These are phyloP conservation scores for Uria aalge DNA, from an alignment of 2,113 vertebrate species.

Conservation along the genomic window DNA sequence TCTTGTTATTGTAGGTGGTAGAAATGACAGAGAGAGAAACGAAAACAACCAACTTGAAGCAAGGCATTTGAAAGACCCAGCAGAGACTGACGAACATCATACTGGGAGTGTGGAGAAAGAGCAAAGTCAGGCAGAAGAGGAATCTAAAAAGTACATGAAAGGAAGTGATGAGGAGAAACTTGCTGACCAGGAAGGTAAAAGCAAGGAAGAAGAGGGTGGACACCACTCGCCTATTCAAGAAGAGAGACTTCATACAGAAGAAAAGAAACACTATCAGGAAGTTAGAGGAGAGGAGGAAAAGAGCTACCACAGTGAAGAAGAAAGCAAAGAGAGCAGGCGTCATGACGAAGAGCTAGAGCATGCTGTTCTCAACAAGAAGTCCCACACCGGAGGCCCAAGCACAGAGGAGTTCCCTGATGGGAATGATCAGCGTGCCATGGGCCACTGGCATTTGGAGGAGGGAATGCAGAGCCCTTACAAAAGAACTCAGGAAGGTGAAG, in stretches of 20 bases:
- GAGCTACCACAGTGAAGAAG: constrained; percentile 16
- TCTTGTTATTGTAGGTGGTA: constrained; percentile 72
- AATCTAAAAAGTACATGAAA: constrained; percentile 61
- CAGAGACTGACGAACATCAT: constrained; percentile 45
- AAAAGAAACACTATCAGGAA: constrained; percentile 16
- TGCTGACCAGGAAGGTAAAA: constrained; percentile 18
- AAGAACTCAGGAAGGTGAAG: constrained; percentile 19
- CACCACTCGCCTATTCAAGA: neutral
- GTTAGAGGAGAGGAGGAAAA: constrained; percentile 8
- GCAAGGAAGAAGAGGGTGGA: constrained; percentile 30
- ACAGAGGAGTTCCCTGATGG: neutral
- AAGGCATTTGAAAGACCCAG: constrained; percentile 57
- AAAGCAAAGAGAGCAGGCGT: constrained; percentile 19
- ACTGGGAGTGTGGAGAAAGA: constrained; percentile 49
- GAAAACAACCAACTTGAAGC: constrained; percentile 59
- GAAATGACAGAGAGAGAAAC: constrained; percentile 65
- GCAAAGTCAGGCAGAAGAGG: constrained; percentile 41
- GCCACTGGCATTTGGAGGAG: constrained; percentile 4
- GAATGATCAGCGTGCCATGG: neutral
- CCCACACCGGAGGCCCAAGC: neutral
- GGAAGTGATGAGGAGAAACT: constrained; percentile 62
- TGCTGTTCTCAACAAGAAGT: constrained; percentile 31
- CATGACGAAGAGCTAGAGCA: neutral
- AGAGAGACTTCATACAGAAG: neutral
- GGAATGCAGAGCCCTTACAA: constrained; percentile 53